Evolutionary conservation across 2,113 vertebrate species (phyloP).

Genomic region (Pteronura brasiliensis): DNA sequence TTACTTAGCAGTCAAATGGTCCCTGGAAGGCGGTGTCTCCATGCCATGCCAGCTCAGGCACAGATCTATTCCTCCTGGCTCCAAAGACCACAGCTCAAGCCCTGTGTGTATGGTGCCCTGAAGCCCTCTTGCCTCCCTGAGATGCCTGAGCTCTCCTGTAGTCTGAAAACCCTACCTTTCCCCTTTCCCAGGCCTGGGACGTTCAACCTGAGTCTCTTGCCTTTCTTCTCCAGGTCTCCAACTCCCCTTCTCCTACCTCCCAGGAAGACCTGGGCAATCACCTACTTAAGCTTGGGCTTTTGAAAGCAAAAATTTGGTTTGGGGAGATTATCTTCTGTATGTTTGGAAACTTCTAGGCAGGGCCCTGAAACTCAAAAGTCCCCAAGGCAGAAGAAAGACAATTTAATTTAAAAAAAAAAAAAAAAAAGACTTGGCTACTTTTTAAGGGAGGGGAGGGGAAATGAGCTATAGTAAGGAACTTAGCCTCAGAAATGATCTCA

Average conservation of each 20-base stretch:
- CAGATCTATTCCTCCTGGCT: not conserved
- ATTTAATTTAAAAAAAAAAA: not conserved
- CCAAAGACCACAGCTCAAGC: not conserved
- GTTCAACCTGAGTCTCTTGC: not conserved
- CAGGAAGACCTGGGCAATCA: not conserved
- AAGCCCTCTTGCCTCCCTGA: not conserved
- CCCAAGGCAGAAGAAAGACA: not conserved
- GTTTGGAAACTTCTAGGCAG: not conserved
- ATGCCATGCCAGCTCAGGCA: rapidly evolving
- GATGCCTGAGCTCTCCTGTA: not conserved
- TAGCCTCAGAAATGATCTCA: not conserved
- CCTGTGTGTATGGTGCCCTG: not conserved
- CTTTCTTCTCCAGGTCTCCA: not conserved
- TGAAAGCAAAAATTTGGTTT: not conserved
- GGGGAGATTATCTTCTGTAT: not conserved
- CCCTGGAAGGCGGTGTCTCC: not conserved
- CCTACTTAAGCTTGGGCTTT: not conserved
- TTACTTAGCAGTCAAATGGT: not conserved
- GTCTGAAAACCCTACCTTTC: not conserved
- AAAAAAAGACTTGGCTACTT: not conserved
- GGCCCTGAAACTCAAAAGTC: not conserved
- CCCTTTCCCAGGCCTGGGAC: not conserved
- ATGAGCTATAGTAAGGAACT: not conserved
- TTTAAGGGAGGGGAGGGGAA: not conserved
- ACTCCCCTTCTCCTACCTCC: not conserved